Evolutionary conservation across 2,888 invertebrate genomes (phyloP).

Genomic region (Urechis unicinctus): DNA sequence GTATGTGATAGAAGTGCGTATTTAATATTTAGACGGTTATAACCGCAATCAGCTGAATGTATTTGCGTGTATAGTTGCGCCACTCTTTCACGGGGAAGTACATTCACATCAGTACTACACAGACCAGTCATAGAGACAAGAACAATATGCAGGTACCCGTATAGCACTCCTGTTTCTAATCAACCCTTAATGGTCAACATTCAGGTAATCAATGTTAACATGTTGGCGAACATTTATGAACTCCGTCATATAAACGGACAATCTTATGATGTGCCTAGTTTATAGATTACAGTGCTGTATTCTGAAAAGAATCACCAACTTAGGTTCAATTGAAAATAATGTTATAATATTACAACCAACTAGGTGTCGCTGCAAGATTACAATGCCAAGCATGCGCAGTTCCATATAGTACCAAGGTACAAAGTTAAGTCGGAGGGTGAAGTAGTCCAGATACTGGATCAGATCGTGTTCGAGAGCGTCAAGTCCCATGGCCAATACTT

Average conservation of each 20-base stretch:
- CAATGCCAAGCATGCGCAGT: slow-evolving; percentile 50
- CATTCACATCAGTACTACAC: slow-evolving; percentile 49
- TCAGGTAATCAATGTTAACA: no score
- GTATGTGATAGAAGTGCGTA: no score
- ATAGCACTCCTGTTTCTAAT: not conserved
- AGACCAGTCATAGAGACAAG: slow-evolving; percentile 47
- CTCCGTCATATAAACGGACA: not conserved
- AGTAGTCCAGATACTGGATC: slow-evolving; percentile 49
- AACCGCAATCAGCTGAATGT: no score
- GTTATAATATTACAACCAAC: not conserved
- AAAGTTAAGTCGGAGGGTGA: slow-evolving; percentile 52
- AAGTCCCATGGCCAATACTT: slow-evolving; percentile 49
- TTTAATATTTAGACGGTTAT: no score
- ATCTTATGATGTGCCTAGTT: not conserved
- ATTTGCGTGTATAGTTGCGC: slow-evolving; percentile 47
- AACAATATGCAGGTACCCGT: slow-evolving; percentile 47
- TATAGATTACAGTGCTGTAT: no score
- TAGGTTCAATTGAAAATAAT: no score
- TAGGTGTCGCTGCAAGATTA: slow-evolving; percentile 32
- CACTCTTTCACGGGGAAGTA: slow-evolving; percentile 48
- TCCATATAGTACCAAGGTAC: slow-evolving; percentile 47
- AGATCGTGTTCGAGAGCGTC: slow-evolving; percentile 48
- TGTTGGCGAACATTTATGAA: not conserved
- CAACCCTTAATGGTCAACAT: not conserved
- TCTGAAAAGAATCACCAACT: no score